Evolutionary conservation across 2,113 vertebrate genomes (phyloP), one percentile per base, ranked within the genome.

Genomic region (Clarias batrachus): DNA sequence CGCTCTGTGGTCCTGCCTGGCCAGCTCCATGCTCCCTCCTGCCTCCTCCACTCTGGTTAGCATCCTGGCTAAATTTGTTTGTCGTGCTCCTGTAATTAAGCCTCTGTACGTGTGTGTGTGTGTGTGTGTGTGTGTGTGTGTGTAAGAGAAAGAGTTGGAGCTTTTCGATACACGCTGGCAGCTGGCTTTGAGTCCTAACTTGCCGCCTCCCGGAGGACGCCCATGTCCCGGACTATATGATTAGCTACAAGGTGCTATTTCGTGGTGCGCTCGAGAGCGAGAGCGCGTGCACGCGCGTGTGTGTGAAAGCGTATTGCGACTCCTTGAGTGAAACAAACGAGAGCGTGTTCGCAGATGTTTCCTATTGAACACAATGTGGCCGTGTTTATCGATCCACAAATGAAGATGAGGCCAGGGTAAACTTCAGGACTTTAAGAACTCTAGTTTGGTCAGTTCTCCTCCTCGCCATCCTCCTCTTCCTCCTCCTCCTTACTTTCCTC

Each of bases 41-140:
- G 93, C 94, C 93, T 95, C 94, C 94, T 94, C 94, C 94, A 93
- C 94, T 95, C 91, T 95, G 95, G 95, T 95, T 96, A 95, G 93
- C 94, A 95, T 95, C 93, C 93, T 91, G 93, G 93, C 94, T 96
- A 96, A 95, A 96, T 95, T 91, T 94, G 95, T 94, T 89, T 93
- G 93, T 93, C 92, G 85, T 90, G 94, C 92, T 91, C 92, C 95
- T 95, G 95, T 96, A 96, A 96, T 96, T 96, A 96, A 93, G 94
- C 92, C 89, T 91, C 62, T 91, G 92, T 92, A 80, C 78, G 74
- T 74, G 88, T 84, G 81, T 80, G 73, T 62, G 82, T 62, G 71
- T 80, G 73, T 62, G 82, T 62, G 71, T 62, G 71, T 41, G 74
- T 70, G 63, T 59, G n/a, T 62, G 82, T 62, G 82, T 2, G n/a